Conservation (phyloP, 2,888 invertebrate genomes). For the Cerastis leucographa region DNA sequence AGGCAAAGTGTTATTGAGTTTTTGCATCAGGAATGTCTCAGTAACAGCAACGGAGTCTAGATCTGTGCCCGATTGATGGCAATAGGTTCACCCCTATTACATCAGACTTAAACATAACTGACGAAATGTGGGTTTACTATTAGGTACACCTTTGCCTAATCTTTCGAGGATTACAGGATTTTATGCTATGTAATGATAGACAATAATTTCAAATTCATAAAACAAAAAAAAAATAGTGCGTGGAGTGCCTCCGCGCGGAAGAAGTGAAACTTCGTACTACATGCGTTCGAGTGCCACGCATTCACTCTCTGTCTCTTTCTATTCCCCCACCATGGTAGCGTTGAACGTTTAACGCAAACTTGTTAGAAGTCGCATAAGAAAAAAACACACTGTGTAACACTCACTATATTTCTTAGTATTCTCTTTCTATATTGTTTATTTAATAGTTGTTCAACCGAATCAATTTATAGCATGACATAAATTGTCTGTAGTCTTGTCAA, state of each 20-base stretch:
- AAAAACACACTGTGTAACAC: not conserved
- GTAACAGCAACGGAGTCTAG: not conserved
- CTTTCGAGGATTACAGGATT: too few species aligned
- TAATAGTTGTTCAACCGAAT: slow-evolving; percentile 10
- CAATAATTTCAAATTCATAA: not conserved
- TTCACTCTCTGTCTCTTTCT: too few species aligned
- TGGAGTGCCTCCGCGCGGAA: too few species aligned
- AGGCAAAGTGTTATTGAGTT: not conserved
- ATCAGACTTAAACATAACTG: not conserved
- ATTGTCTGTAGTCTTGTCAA: slow-evolving; percentile 36
- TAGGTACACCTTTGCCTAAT: too few species aligned
- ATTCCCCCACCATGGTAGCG: too few species aligned
- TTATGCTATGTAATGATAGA: not conserved
- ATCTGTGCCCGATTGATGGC: not conserved
- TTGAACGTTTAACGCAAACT: too few species aligned
- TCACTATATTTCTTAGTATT: slow-evolving; percentile 18
- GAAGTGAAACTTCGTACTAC: too few species aligned
- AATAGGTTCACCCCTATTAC: not conserved
- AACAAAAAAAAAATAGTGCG: too few species aligned
- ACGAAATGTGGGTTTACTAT: not conserved
- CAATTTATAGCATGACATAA: slow-evolving; percentile 30
- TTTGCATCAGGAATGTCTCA: not conserved
- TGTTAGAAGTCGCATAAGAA: too few species aligned
- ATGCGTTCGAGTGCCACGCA: too few species aligned
- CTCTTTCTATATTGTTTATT: slow-evolving; percentile 23